These are phyloP conservation scores for Xanthorhoe spadicearia DNA, from an alignment of 2,888 invertebrate genomes.

Conservation along the genomic window DNA sequence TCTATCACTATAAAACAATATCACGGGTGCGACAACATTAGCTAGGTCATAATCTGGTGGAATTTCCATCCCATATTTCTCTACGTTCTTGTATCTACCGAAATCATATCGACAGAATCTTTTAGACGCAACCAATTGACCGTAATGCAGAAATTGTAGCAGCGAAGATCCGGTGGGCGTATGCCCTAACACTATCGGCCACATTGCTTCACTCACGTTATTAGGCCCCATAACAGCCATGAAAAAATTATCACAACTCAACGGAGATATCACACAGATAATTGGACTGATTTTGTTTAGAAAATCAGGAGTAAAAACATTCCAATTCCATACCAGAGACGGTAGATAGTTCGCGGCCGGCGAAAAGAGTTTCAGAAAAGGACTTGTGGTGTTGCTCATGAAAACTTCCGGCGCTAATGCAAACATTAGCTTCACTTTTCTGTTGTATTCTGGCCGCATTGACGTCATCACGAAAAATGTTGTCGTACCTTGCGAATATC, in stretches of 20 bases:
- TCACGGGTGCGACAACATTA: slow-evolving; percentile 58
- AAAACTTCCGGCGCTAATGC: slow-evolving; percentile 80
- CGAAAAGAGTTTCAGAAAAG: slow-evolving; percentile 59
- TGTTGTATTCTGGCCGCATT: slow-evolving; percentile 82
- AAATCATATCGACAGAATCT: slow-evolving; percentile 68
- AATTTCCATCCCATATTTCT: slow-evolving; percentile 69
- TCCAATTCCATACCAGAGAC: slow-evolving; percentile 51
- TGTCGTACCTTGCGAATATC: slow-evolving; percentile 89
- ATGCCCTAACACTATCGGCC: slow-evolving; percentile 86
- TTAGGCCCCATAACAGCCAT: slow-evolving; percentile 58
- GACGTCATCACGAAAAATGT: slow-evolving; percentile 84
- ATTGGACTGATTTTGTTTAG: slow-evolving; percentile 55
- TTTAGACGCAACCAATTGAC: slow-evolving; percentile 64
- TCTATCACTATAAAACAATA: slow-evolving; percentile 64
- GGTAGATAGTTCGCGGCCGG: slow-evolving; percentile 53
- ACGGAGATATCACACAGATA: slow-evolving; percentile 54
- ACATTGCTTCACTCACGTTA: slow-evolving; percentile 71
- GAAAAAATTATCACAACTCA: slow-evolving; percentile 58
- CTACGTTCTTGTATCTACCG: slow-evolving; percentile 55
- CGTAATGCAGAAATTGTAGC: slow-evolving; percentile 78
- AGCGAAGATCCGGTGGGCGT: slow-evolving; percentile 85
- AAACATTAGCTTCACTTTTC: slow-evolving; percentile 82
- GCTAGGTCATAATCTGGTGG: slow-evolving; percentile 69
- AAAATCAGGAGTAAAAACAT: slow-evolving; percentile 54
- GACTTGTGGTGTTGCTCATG: slow-evolving; percentile 32